These are phyloP conservation scores for Campylomormyrus tamandua DNA, from an alignment of 2,113 vertebrate genomes.

Conservation along the genomic window DNA sequence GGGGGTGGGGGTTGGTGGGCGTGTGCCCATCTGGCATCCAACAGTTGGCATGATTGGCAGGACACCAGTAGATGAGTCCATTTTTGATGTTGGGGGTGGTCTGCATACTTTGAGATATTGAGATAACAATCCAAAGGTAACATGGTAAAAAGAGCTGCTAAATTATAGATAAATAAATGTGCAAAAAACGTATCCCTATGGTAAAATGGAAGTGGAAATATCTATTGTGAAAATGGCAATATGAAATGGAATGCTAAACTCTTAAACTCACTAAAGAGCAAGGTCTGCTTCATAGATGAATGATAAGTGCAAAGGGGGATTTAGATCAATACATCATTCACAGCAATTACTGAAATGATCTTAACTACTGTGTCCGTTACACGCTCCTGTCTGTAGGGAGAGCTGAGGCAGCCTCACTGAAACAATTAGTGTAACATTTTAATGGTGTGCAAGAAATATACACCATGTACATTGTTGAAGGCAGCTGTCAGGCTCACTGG, in stretches of 20 bases:
- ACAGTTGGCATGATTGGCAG: not conserved
- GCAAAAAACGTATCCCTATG: not conserved
- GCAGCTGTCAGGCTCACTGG: not conserved
- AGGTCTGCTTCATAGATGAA: not conserved
- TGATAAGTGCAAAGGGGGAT: not conserved
- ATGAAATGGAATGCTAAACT: not conserved
- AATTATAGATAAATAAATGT: not conserved
- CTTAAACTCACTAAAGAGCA: not conserved
- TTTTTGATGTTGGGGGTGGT: not conserved
- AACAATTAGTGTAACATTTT: not conserved
- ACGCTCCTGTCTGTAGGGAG: not conserved
- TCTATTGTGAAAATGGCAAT: not conserved
- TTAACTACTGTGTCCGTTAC: not conserved
- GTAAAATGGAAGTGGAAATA: not conserved
- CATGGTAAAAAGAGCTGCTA: not conserved
- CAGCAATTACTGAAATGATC: conserved; percentile 2
- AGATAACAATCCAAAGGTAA: not conserved
- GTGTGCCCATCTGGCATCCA: not conserved
- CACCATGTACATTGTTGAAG: not conserved
- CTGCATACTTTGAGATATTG: not conserved
- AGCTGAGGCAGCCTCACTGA: not conserved
- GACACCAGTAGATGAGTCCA: not conserved
- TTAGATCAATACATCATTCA: not conserved
- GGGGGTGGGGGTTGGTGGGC: not conserved
- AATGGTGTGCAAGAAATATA: not conserved